Evolutionary conservation across 2,888 invertebrate species (phyloP).

Genomic region (Trichopoda pennipes): DNA sequence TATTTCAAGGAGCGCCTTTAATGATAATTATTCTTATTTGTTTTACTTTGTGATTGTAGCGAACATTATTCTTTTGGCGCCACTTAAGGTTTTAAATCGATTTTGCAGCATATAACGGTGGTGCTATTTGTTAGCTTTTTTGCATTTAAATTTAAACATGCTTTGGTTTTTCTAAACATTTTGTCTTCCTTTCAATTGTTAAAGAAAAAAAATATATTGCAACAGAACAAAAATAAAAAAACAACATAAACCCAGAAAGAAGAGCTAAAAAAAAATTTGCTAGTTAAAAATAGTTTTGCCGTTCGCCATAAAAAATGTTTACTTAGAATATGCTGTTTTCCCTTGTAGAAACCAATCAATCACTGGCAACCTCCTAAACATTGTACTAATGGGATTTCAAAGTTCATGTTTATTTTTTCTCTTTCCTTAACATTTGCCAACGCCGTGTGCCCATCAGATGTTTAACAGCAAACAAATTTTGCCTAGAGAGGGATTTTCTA

Average conservation of each 20-base stretch:
- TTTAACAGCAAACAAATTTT: neutral
- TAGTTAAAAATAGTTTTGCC: neutral
- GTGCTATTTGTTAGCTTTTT: conserved; percentile 6
- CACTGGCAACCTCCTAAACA: conserved; percentile 9
- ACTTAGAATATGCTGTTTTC: neutral
- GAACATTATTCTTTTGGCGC: conserved; percentile 53
- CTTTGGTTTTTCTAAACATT: neutral
- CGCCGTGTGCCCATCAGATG: conserved; percentile 22
- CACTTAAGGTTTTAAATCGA: conserved; percentile 59
- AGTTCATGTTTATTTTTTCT: neutral
- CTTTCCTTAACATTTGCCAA: neutral
- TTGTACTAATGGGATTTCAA: conserved; percentile 44
- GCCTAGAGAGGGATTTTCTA: conserved; percentile 16
- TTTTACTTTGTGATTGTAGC: conserved; percentile 12
- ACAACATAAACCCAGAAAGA: neutral
- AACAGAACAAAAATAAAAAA: no score
- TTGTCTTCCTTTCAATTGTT: neutral
- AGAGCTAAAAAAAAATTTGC: neutral
- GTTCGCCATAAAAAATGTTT: neutral
- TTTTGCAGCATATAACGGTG: conserved; percentile 19
- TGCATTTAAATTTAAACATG: neutral
- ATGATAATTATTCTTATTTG: conserved; percentile 50
- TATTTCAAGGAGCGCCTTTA: conserved; percentile 59
- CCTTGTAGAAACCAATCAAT: conserved; percentile 21
- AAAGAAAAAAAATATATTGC: neutral